Base-by-base conservation (phyloP, 2,797 vertebrate species). In the Tauraco hartlaubi region DNA sequence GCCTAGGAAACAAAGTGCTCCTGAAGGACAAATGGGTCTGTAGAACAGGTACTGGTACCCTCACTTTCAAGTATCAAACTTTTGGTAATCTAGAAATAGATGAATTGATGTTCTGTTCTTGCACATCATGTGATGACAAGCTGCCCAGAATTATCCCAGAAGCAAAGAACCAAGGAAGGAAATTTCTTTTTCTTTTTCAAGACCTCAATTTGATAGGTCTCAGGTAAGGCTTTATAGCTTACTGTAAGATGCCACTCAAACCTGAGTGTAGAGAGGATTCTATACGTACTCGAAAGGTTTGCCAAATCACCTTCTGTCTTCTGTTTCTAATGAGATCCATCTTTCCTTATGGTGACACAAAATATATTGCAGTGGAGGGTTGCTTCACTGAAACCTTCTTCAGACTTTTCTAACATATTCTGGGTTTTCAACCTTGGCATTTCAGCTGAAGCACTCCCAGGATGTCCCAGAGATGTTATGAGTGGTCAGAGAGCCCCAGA, bases 1-100 rank as follows among this genome's bases (percentile, higher is more conserved):
- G 44, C 12, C 21, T 58, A 41, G n/a, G 35, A 37, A 63, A 25
- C 0, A 0, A 37, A 37, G n/a, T 28, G 52, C 23, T 61, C 11
- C 19, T 12, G 3, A 26, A 55, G 41, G 37, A 73, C 55, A 64
- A 26, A 4, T 6, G 6, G 28, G 5, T 56, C 41, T 37, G 73
- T 20, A 63, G 46, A 71, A 74, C 12, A 67, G 46, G 28, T 5
- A 74, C 12, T 63, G 46, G 28, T 5, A 6, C 25, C 22, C 51
- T 41, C 55, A 52, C 2, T 46, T 63, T 82, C 35, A 43, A 43
- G 31, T 35, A n/a, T 21, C 14, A 37, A 8, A 51, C 15, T 23
- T 20, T 26, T 41, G 52, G 4, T 46, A 35, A 33, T 29, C 25
- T 33, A 3, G 8, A 21, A 26, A 20, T 16, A 33, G 7, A 6